phyloP scores from a whole-genome alignment of 2,797 vertebrate species.

The Lagorchestes hirsutus region DNA sequence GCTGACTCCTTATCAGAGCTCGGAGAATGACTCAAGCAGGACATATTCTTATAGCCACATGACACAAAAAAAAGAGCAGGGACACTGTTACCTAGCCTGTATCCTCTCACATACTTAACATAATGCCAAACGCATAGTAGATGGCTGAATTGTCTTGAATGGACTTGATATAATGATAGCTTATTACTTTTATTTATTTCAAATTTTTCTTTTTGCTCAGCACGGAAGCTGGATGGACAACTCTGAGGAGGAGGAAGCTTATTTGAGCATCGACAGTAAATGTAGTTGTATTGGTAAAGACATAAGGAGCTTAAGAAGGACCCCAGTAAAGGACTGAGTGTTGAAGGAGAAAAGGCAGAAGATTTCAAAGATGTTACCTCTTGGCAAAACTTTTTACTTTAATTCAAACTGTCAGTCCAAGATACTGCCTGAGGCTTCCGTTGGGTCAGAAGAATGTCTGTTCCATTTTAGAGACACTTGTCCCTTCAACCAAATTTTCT shows the following conservation, averaged over 20 bases:
- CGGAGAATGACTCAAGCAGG: not conserved
- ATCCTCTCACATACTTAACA: not conserved
- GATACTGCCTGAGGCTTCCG: not conserved
- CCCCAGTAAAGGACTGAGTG: not conserved
- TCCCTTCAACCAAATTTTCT: not conserved
- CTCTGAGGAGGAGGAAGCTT: not conserved
- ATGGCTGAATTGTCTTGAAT: not conserved
- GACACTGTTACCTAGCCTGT: not conserved
- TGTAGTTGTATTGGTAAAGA: not conserved
- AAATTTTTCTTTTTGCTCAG: not conserved
- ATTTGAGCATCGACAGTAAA: not conserved
- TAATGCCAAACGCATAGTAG: not conserved
- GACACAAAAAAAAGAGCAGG: not conserved
- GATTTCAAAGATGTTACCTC: not conserved
- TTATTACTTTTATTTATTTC: not conserved
- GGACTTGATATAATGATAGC: not conserved
- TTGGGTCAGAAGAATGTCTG: not conserved
- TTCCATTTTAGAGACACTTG: not conserved
- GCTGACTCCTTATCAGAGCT: not conserved
- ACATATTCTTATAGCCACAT: not conserved
- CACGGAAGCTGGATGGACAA: not conserved
- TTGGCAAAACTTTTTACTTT: not conserved
- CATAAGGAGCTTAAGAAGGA: not conserved
- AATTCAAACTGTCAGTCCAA: not conserved
- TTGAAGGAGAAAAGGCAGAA: not conserved